These are phyloP conservation scores for Cotesia congregata DNA, from an alignment of 2,888 invertebrate genomes.

Conservation along the genomic window DNA sequence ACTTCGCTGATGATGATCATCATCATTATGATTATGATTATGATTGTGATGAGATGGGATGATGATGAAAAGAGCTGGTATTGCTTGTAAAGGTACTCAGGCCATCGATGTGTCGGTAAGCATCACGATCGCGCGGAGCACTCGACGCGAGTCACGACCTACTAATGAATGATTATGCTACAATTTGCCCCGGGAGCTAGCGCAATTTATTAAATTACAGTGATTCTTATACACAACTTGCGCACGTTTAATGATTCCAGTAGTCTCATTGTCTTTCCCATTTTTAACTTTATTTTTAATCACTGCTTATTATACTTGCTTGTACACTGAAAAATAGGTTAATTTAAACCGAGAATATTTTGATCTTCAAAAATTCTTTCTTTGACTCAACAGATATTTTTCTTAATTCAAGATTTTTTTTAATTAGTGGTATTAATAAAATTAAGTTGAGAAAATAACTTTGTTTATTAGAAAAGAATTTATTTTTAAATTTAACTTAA, in stretches of 20 bases:
- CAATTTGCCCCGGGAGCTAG: slow-evolving; percentile 67
- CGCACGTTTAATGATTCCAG: slow-evolving; percentile 54
- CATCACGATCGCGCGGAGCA: slow-evolving; percentile 44
- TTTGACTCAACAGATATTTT: too few relatives aligned
- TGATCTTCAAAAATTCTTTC: too few relatives aligned
- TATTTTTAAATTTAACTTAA: too few relatives aligned
- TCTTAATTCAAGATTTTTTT: too few relatives aligned
- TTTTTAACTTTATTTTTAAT: not conserved
- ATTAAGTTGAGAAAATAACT: too few relatives aligned
- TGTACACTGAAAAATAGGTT: too few relatives aligned
- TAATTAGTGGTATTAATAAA: too few relatives aligned
- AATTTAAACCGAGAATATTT: too few relatives aligned
- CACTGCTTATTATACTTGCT: too few relatives aligned
- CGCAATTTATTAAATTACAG: slow-evolving; percentile 70
- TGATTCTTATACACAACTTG: slow-evolving; percentile 59
- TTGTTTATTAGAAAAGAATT: too few relatives aligned
- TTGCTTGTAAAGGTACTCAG: slow-evolving; percentile 2
- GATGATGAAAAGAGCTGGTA: slow-evolving; percentile 15
- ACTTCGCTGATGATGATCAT: not conserved
- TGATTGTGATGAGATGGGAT: not conserved
- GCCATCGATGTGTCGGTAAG: slow-evolving; percentile 38
- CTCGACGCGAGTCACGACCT: slow-evolving; percentile 67
- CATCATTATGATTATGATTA: not conserved
- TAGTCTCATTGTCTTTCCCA: slow-evolving; percentile 51
- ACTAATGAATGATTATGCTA: slow-evolving; percentile 70